phyloP scores from a whole-genome alignment of 1,140 invertebrate species.

The Pseudomyrmex concolor region DNA sequence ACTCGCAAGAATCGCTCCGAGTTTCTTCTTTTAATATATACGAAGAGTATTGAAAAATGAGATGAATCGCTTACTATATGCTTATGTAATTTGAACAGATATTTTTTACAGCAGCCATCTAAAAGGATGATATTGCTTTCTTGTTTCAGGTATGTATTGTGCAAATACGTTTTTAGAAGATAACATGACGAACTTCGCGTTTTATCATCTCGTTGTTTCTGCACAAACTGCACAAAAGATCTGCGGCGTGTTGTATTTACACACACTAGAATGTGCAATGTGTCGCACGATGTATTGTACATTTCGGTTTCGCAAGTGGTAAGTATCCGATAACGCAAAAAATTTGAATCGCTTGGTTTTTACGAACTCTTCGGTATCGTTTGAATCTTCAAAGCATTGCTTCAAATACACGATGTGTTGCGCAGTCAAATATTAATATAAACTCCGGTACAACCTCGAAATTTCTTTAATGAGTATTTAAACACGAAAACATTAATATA shows the following conservation, averaged over 20 bases:
- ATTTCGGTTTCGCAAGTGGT: background rate
- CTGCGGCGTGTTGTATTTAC: background rate
- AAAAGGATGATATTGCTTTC: conserved; percentile 44
- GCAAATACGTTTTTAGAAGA: background rate
- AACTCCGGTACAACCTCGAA: too few species aligned
- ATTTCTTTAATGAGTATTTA: too few species aligned
- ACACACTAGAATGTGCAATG: background rate
- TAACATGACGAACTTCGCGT: background rate
- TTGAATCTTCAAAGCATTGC: too few species aligned
- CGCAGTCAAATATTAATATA: too few species aligned
- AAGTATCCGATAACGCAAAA: background rate
- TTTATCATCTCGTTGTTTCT: background rate
- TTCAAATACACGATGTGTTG: too few species aligned
- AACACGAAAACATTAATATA: too few species aligned
- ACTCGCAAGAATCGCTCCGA: too few species aligned
- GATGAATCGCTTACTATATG: background rate
- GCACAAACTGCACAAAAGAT: background rate
- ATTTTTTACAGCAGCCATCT: background rate
- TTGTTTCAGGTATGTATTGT: conserved; percentile 80
- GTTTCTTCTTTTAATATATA: too few species aligned
- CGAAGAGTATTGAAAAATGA: background rate
- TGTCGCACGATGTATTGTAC: too few species aligned
- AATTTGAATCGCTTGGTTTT: background rate
- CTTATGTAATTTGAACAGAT: background rate
- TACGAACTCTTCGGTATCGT: too few species aligned